phyloP scores from a whole-genome alignment of 2,113 vertebrate genomes.

The Oryzias celebensis region DNA sequence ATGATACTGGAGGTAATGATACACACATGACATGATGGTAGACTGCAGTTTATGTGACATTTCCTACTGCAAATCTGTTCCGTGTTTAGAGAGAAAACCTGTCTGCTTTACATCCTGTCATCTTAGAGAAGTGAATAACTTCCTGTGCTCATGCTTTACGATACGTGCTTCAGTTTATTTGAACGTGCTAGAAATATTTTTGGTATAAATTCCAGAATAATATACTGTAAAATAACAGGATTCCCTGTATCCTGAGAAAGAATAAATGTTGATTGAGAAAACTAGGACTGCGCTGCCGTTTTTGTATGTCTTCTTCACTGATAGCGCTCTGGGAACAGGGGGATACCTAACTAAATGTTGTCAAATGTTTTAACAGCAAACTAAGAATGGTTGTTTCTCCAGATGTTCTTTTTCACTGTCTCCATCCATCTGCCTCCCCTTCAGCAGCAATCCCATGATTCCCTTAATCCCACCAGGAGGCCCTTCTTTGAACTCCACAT shows the following conservation, averaged over 20 bases:
- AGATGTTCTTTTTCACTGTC: background rate
- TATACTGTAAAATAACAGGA: slow-evolving; percentile 46
- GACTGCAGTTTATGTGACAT: slow-evolving; percentile 5
- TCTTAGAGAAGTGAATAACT: slow-evolving; percentile 31
- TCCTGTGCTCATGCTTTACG: slow-evolving; percentile 42
- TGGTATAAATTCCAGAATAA: slow-evolving; percentile 38
- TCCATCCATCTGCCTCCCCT: slow-evolving; percentile 31
- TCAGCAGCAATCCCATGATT: slow-evolving; percentile 54
- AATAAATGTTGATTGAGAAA: slow-evolving; percentile 62
- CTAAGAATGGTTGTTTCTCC: background rate
- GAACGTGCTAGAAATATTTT: slow-evolving; percentile 20
- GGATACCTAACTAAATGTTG: background rate
- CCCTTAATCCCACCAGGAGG: slow-evolving; percentile 54
- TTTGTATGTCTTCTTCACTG: slow-evolving; percentile 17
- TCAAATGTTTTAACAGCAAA: slow-evolving; percentile 5
- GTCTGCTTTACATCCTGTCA: slow-evolving; percentile 36
- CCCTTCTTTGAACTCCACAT: slow-evolving; percentile 53
- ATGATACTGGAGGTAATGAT: background rate
- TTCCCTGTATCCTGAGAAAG: slow-evolving; percentile 42
- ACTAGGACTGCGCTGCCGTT: slow-evolving; percentile 13
- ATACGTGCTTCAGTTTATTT: slow-evolving; percentile 36
- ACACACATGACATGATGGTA: background rate
- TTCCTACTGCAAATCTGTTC: slow-evolving; percentile 29
- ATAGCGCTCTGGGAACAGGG: background rate
- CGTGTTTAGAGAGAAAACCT: slow-evolving; percentile 35